Conservation (phyloP, 2,888 invertebrate species). For the Notocelia uddmanniana region DNA sequence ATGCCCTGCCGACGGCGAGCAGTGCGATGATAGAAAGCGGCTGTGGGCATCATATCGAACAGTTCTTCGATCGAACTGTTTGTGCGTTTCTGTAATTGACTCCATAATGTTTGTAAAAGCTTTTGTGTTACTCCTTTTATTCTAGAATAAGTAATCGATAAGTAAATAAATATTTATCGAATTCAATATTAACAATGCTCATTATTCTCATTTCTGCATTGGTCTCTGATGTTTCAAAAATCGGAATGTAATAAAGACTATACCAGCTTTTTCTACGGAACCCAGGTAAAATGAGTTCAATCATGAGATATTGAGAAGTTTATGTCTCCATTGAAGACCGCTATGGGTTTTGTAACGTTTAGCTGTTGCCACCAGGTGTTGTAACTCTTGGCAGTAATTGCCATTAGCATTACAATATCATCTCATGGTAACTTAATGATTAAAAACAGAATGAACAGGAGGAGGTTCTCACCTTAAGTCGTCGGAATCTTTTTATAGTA, state of each 20-base stretch:
- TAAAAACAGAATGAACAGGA: neutral
- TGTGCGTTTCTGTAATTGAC: no score
- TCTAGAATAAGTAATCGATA: no score
- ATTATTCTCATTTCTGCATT: no score
- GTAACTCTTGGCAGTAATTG: conserved; percentile 9
- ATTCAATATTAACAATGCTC: no score
- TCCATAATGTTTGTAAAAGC: no score
- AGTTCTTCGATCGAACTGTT: no score
- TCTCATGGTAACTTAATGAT: neutral
- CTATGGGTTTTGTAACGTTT: conserved; percentile 29
- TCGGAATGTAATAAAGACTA: neutral
- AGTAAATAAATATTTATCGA: no score
- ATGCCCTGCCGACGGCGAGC: no score
- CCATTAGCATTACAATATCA: conserved; percentile 2
- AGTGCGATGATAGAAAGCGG: no score
- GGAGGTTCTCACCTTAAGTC: no score
- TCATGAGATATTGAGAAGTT: conserved; percentile 26
- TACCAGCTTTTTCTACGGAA: neutral
- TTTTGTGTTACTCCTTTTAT: no score
- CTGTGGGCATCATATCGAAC: no score
- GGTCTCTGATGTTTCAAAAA: neutral
- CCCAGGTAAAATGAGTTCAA: conserved; percentile 17
- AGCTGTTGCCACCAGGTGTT: neutral
- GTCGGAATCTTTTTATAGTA: neutral
- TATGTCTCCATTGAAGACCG: conserved; percentile 27